Percentiles rank a stretch among this genome's conserved stretches.
Evolutionary conservation across 2,888 invertebrate species (phyloP).

Genomic region (Sminthurides aquaticus): DNA sequence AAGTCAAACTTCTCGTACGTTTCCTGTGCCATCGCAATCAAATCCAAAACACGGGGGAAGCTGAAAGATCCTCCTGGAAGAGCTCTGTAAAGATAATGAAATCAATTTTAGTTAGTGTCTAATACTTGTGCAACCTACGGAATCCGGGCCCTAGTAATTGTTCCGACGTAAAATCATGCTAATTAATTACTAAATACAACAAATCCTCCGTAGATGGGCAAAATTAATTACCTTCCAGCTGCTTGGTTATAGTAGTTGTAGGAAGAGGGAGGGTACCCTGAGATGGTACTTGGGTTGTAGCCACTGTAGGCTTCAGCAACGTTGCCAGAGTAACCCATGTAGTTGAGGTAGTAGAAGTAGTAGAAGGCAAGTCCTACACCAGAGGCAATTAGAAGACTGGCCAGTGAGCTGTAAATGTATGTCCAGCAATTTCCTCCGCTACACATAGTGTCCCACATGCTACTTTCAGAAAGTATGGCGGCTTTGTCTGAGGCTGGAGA

Average conservation of each 20-base stretch:
- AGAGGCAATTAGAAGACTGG: conserved; percentile 28
- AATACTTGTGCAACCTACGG: too few relatives aligned
- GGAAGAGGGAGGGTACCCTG: conserved; percentile 1
- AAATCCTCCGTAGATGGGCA: background rate
- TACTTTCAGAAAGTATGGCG: conserved; percentile 30
- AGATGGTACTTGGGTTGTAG: background rate
- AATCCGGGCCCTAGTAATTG: too few relatives aligned
- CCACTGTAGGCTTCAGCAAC: background rate
- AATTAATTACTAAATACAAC: background rate
- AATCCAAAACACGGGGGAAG: conserved; percentile 41
- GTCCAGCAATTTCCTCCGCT: conserved; percentile 28
- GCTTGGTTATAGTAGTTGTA: conserved; percentile 9
- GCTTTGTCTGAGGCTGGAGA: conserved; percentile 24
- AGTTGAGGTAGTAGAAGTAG: conserved; percentile 33
- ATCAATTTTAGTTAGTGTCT: too few relatives aligned
- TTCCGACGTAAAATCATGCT: too few relatives aligned
- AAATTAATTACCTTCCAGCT: conserved; percentile 16
- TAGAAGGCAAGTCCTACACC: conserved; percentile 34
- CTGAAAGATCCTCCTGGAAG: conserved; percentile 26
- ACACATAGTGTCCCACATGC: conserved; percentile 30
- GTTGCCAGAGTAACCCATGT: conserved; percentile 14
- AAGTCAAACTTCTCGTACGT: conserved; percentile 43
- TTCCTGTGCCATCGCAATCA: conserved; percentile 36
- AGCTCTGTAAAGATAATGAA: conserved; percentile 26
- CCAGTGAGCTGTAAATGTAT: conserved; percentile 25